A percentile compares a stretch with the other conserved stretches of the same genome.
Conservation (phyloP, 2,113 vertebrate genomes). For the Trematomus loennbergii region DNA sequence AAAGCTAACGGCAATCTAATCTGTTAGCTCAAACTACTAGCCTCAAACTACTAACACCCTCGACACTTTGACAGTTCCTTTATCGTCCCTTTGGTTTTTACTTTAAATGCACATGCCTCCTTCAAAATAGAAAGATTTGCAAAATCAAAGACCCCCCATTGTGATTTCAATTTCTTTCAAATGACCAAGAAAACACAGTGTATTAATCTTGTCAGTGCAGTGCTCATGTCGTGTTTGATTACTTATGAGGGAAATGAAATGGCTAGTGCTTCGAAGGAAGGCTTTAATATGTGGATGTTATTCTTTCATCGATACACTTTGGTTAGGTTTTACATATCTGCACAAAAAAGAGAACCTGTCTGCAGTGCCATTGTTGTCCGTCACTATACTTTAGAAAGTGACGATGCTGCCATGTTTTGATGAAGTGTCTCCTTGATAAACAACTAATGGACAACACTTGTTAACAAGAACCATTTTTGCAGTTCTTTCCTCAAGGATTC, state of each 20-base stretch:
- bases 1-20: no score
- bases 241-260: conserved; percentile 20
- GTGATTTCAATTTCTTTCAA: conserved; percentile 9
- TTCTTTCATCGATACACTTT: background rate
- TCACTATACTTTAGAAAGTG: background rate
- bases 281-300: conserved; percentile 41
- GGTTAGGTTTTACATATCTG: no score
- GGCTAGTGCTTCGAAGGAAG: conserved; percentile 43
- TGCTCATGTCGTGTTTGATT: conserved; percentile 22
- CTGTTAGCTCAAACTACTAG: background rate
- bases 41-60: no score
- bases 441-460: background rate
- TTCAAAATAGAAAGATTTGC: conserved; percentile 24
- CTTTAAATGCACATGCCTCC: background rate
- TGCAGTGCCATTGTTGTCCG: background rate
- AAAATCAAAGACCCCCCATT: conserved; percentile 10
- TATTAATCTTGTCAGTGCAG: no score
- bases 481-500: background rate
- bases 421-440: conserved; percentile 12
- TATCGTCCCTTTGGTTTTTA: no score
- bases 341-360: background rate
- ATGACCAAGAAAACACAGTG: background rate
- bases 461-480: background rate
- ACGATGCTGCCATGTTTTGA: background rate
- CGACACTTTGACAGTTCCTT: no score